Conservation (phyloP, 2,888 invertebrate genomes). For the Platycnemis pennipes region DNA sequence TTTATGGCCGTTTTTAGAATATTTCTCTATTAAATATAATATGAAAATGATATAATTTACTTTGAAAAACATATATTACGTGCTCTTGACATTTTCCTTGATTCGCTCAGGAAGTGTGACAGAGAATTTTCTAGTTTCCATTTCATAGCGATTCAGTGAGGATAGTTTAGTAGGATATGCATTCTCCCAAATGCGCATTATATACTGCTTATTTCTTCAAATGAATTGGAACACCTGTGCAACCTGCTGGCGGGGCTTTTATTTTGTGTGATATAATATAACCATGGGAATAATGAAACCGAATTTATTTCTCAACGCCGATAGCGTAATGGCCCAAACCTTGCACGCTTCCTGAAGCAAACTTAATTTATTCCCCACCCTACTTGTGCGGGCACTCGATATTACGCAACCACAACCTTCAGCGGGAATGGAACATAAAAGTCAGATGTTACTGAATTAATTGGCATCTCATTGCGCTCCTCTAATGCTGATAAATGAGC, state of each 20-base stretch:
- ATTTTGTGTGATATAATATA: not conserved
- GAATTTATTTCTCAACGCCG: not conserved
- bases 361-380: not conserved
- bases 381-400: not conserved
- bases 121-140: too few relatives aligned
- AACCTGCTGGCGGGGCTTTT: not conserved
- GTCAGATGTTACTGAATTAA: not conserved
- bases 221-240: not conserved
- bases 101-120: not conserved
- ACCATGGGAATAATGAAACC: not conserved
- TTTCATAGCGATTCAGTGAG: too few relatives aligned
- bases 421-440: not conserved
- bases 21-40: not conserved
- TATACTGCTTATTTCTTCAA: not conserved
- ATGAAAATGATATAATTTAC: not conserved
- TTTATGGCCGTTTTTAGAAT: not conserved
- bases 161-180: not conserved
- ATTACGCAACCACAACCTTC: not conserved
- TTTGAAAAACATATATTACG: not conserved
- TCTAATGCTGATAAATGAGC: not conserved
- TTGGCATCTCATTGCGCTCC: not conserved
- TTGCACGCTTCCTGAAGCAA: not conserved
- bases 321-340: not conserved
- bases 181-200: not conserved
- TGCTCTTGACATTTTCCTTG: not conserved